These are phyloP conservation scores for Choloepus hoffmanni DNA, from an alignment of 2,113 vertebrate species.

Conservation along the genomic window DNA sequence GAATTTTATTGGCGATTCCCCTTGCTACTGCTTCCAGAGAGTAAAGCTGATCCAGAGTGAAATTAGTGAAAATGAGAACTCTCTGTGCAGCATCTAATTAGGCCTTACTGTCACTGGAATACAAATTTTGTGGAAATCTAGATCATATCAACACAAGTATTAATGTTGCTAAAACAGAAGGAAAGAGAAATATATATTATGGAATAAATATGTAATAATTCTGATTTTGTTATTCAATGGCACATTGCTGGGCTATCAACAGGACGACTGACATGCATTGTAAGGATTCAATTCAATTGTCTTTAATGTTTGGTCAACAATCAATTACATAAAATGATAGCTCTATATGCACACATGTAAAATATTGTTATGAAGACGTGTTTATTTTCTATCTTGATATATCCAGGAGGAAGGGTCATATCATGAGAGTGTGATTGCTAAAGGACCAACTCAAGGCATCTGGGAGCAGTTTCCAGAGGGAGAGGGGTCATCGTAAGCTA, in stretches of 20 bases:
- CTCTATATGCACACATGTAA: background rate
- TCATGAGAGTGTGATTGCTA: background rate
- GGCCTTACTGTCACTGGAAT: background rate
- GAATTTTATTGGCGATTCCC: background rate
- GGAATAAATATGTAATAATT: background rate
- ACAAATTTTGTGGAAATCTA: slow-evolving; percentile 32
- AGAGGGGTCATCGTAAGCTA: background rate
- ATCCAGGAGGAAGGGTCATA: background rate
- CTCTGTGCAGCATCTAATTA: background rate
- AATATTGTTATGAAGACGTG: background rate
- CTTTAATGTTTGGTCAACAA: background rate
- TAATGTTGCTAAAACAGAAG: slow-evolving; percentile 23
- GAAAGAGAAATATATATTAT: slow-evolving; percentile 27
- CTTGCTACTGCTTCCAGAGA: background rate
- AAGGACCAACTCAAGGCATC: background rate
- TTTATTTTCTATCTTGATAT: background rate
- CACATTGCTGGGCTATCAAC: background rate
- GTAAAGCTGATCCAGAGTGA: slow-evolving; percentile 11
- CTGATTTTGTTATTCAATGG: slow-evolving; percentile 6
- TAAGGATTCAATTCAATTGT: background rate
- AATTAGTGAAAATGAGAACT: background rate
- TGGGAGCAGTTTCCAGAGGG: slow-evolving; percentile 27
- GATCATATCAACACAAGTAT: background rate
- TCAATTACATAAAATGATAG: background rate
- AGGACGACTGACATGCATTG: background rate